These are phyloP conservation scores for Peromyscus eremicus DNA, from an alignment of 2,797 vertebrate genomes.

Conservation along the genomic window DNA sequence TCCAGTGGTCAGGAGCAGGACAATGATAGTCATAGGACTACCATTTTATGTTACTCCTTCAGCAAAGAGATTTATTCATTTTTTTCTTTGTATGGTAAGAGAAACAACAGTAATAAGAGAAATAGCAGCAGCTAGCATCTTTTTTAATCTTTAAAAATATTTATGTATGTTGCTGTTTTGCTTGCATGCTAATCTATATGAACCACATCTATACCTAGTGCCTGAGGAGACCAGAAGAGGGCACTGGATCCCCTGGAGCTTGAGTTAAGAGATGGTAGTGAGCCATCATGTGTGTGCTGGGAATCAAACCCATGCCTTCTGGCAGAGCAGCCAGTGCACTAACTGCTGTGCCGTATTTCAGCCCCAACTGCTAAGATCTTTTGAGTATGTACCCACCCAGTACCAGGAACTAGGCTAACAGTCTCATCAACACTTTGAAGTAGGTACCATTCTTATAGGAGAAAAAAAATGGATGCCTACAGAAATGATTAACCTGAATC, in stretches of 20 bases:
- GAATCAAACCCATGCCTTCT: not conserved
- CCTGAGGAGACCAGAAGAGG: not conserved
- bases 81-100: not conserved
- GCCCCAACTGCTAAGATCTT: not conserved
- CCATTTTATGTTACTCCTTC: not conserved
- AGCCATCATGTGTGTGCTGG: not conserved
- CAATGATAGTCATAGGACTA: not conserved
- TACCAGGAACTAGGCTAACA: not conserved
- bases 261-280: not conserved
- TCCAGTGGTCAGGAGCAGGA: not conserved
- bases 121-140: not conserved
- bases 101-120: not conserved
- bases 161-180: not conserved
- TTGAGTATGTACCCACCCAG: not conserved
- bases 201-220: not conserved
- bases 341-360: not conserved
- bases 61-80: not conserved
- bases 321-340: not conserved
- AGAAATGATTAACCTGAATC: not conserved
- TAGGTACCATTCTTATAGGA: not conserved
- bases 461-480: not conserved
- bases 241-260: not conserved
- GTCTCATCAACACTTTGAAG: not conserved
- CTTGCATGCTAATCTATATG: not conserved
- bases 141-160: not conserved